Evolutionary conservation across 1,140 invertebrate genomes (phyloP).

Genomic region (Penaeus indicus): DNA sequence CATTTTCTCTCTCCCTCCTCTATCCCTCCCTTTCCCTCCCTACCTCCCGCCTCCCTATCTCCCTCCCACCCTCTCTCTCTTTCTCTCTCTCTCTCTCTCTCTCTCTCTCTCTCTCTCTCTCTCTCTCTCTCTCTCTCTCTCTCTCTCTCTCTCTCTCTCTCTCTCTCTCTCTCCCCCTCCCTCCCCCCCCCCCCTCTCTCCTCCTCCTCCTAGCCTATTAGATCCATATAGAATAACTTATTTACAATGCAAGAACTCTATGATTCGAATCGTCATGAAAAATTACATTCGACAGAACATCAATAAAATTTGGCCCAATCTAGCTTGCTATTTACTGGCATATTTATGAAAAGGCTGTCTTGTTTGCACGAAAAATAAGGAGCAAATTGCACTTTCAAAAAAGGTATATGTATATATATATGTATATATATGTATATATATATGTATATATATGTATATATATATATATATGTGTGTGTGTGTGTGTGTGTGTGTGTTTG

Average conservation of each 20-base stretch:
- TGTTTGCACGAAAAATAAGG: too few relatives aligned
- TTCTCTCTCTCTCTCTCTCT: neutral
- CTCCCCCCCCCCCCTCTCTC: neutral
- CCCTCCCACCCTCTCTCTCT: neutral
- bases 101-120: neutral
- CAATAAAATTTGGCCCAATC: neutral
- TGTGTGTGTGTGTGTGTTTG: neutral
- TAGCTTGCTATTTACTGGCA: too few relatives aligned
- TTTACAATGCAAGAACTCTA: neutral
- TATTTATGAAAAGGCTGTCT: too few relatives aligned
- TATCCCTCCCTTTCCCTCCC: neutral
- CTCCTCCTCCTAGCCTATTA: neutral
- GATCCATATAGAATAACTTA: neutral
- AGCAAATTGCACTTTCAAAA: neutral
- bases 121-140: neutral
- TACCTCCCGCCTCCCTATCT: neutral
- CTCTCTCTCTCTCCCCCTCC: neutral
- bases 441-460: neutral
- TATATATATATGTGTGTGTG: neutral
- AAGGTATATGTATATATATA: neutral
- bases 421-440: conserved; percentile 10
- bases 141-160: neutral
- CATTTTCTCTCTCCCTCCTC: neutral
- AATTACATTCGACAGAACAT: neutral
- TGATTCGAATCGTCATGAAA: neutral